Conservation (phyloP, 2,113 vertebrate genomes). For the Cygnus atratus region DNA sequence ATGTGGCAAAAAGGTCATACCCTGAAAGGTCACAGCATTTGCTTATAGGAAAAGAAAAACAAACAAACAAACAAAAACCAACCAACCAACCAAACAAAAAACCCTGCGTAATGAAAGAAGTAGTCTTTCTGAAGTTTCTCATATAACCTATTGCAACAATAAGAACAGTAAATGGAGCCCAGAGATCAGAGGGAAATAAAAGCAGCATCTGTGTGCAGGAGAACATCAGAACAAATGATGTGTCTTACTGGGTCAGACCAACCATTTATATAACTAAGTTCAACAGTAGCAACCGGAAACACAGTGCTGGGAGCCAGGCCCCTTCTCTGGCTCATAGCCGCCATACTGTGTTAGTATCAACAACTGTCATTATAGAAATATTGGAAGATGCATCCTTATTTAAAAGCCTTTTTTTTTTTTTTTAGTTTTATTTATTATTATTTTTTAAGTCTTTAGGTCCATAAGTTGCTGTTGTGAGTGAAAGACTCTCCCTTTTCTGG, state of each 20-base stretch:
- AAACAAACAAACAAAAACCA: too few species aligned
- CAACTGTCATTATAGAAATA: not conserved
- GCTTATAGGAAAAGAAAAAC: not conserved
- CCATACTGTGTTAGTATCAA: not conserved
- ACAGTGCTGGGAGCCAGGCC: accelerated
- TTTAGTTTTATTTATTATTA: too few species aligned
- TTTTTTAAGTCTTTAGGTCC: not conserved
- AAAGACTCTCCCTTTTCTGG: not conserved
- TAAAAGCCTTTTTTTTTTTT: too few species aligned
- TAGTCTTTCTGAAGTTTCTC: not conserved
- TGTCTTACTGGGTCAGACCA: not conserved
- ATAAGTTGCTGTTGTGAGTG: not conserved
- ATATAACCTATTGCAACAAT: not conserved
- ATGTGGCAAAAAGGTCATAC: not conserved
- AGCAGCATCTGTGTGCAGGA: not conserved
- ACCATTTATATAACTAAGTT: not conserved
- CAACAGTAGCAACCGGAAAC: not conserved
- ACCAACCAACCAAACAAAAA: too few species aligned
- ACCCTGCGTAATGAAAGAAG: not conserved
- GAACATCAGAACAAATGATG: not conserved
- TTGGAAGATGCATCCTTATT: too few species aligned
- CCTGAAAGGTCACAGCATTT: not conserved
- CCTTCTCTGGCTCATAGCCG: not conserved
- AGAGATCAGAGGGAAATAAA: not conserved
- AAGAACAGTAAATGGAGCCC: not conserved